Evolutionary conservation across 2,888 invertebrate species (phyloP), one percentile per base, ranked within the genome.

Genomic region (Pharmacophagus antenor): DNA sequence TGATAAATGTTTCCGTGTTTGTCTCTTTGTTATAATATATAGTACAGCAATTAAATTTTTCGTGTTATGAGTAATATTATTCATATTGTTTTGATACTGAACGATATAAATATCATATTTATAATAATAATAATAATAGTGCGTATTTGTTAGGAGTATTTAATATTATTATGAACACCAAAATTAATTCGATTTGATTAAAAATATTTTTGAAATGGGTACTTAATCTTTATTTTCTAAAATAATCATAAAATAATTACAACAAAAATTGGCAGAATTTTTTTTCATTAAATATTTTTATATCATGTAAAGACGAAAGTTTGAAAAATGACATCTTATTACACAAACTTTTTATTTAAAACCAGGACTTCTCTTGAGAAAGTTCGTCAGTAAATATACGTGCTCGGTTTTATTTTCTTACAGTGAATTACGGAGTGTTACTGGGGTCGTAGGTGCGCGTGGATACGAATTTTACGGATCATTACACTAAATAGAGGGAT

Each of bases 381-480:
- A 56, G 50, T 50, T 56, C 17, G 18, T 27, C 25, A 27, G 42
- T 44, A 27, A 50, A 42, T 50, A 50, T 57, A 50, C 41, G 41
- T 49, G 42, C 17, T 50, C 21, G 1, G 44, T 27, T 42, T 61
- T 73, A 77, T 77, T 80, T 78, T 78, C 79, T 72, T 70, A 73
- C 70, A 68, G 72, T 70, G 72, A 66, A 72, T 71, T 77, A 76
- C 76, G 74, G 74, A 74, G 74, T 76, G 78, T 77, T 77, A 77
- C 81, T 80, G 68, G 76, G 75, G 70, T 61, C 66, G 69, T 56
- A 62, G 52, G 64, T 72, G 68, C 70, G 75, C 69, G 76, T 70
- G 61, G 64, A 70, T 74, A 76, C 78, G 77, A 72, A 78, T 84
- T 87, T 84, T 79, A 84, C 84, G 82, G 82, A 78, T 84, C 86